Conservation (phyloP, 2,888 invertebrate species). For the Netelia virgata region DNA sequence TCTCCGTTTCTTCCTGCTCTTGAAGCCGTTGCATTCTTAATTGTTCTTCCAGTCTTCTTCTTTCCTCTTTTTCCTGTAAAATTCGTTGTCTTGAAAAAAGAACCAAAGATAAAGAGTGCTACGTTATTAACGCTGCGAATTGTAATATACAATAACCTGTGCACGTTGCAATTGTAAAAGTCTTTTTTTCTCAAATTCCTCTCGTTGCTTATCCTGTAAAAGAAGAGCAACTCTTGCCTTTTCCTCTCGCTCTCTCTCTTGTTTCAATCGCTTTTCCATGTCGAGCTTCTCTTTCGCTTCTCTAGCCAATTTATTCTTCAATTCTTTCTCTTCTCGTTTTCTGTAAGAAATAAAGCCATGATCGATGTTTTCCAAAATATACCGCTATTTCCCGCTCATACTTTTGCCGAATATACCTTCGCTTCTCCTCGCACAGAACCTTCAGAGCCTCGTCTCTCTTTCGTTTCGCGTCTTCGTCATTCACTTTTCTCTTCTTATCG, state of each 20-base stretch:
- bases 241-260: slow-evolving; percentile 84
- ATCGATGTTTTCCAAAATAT: neutral
- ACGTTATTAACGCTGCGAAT: neutral
- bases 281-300: slow-evolving; percentile 85
- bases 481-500: slow-evolving; percentile 81
- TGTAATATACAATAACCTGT: slow-evolving; percentile 71
- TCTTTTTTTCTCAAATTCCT: slow-evolving; percentile 85
- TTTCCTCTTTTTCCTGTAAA: slow-evolving; percentile 82
- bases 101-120: neutral
- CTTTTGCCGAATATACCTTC: slow-evolving; percentile 81
- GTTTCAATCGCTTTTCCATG: slow-evolving; percentile 84
- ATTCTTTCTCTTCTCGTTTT: slow-evolving; percentile 87
- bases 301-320: slow-evolving; percentile 86
- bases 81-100: neutral
- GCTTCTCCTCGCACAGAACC: slow-evolving; percentile 87
- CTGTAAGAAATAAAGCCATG: slow-evolving; percentile 69
- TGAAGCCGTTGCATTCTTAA: slow-evolving; percentile 77
- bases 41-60: slow-evolving; percentile 79
- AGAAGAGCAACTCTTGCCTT: slow-evolving; percentile 79
- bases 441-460: slow-evolving; percentile 88
- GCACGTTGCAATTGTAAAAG: slow-evolving; percentile 78
- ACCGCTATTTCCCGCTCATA: neutral
- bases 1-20: slow-evolving; percentile 82
- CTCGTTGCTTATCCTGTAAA: slow-evolving; percentile 85
- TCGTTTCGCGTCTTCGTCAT: slow-evolving; percentile 86